Base-by-base conservation (phyloP, 2,113 vertebrate species). In the Benitochromis conjunctus region DNA sequence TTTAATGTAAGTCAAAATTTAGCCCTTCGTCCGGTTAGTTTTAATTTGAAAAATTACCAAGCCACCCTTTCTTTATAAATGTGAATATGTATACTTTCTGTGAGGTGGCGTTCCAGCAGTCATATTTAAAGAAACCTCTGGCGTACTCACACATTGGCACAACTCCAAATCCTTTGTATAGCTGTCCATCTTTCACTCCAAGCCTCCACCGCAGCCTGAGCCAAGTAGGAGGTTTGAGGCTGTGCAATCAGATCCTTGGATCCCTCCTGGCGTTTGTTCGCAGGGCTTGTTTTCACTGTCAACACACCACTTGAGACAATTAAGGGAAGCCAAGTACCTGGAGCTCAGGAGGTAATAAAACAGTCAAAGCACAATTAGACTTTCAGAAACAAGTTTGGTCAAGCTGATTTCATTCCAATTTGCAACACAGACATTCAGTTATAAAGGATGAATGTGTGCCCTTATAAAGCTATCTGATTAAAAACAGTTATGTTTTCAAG, bases 281-380 rank as follows among this genome's bases (percentile, higher is more conserved):
- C 84, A 56, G 21, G 19, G 74, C 88, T 92, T 95, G 94, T 95
- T 95, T 95, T 94, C 90, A 92, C 95, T 96, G 95, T 96, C 96
- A 96, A 95, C 94, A 95, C 86, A 88, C 80, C 94, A 96, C 95
- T 96, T 94, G 91, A 95, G 94, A 91, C 90, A 95, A 92, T 92
- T 92, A 94, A 93, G 92, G 85, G 84, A 85, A 89, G 91, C 92
- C 92, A 94, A 95, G 94, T 94, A 94, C 92, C 90, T 90, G 91
- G 53, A 92, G 93, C 93, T 94, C 88, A 86, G 91, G 91, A 90
- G 92, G 89, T 89, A 93, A 94, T 94, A 94, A 94, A 95, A 83
- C 87, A 93, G 94, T 84, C 87, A 85, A 87, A 93, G 93, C 81
- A 85, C 92, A 95, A 91, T 93, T 92, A 93, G 95, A 94, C 54